Conservation (phyloP, 2,113 vertebrate species). For the Tetraodon nigroviridis region DNA sequence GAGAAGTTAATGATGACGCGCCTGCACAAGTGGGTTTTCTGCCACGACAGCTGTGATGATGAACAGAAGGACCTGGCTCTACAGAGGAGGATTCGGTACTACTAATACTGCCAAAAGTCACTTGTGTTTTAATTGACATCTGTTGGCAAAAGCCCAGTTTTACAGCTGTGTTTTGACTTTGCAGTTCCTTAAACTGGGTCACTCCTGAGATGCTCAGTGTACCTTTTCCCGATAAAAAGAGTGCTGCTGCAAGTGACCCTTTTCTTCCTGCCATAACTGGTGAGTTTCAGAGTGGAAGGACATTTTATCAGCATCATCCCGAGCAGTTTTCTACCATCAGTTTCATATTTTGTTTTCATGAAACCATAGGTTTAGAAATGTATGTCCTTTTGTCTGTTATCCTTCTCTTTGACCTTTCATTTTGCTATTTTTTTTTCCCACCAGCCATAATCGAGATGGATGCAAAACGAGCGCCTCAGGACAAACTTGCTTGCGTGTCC, state of each 20-base stretch:
- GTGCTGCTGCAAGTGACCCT: conserved; percentile 60
- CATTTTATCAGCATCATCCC: not conserved
- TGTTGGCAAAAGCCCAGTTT: not conserved
- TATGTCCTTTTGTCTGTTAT: not conserved
- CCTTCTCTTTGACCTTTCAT: not conserved
- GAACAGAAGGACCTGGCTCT: conserved; percentile 76
- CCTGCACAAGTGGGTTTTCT: conserved; percentile 79
- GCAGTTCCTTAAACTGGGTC: conserved; percentile 78
- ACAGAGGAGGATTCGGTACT: conserved; percentile 75
- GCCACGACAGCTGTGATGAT: conserved; percentile 76
- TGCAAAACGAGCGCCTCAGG: conserved; percentile 77
- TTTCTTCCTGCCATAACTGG: conserved; percentile 72
- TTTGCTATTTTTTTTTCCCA: not conserved
- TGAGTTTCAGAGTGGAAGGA: conserved; percentile 18
- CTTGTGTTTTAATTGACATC: not conserved
- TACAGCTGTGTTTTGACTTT: conserved; percentile 11
- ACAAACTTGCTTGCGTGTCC: conserved; percentile 75
- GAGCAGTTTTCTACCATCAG: too few species aligned
- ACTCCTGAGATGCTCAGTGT: conserved; percentile 76
- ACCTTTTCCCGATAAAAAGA: conserved; percentile 62
- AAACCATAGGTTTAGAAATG: not conserved
- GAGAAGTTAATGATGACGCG: conserved; percentile 81
- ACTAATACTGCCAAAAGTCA: not conserved
- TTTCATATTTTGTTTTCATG: too few species aligned
- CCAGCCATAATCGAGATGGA: conserved; percentile 80